Evolutionary conservation across 2,797 vertebrate species (phyloP), one percentile per base, ranked within the genome.

Genomic region (Acipenser ruthenus): DNA sequence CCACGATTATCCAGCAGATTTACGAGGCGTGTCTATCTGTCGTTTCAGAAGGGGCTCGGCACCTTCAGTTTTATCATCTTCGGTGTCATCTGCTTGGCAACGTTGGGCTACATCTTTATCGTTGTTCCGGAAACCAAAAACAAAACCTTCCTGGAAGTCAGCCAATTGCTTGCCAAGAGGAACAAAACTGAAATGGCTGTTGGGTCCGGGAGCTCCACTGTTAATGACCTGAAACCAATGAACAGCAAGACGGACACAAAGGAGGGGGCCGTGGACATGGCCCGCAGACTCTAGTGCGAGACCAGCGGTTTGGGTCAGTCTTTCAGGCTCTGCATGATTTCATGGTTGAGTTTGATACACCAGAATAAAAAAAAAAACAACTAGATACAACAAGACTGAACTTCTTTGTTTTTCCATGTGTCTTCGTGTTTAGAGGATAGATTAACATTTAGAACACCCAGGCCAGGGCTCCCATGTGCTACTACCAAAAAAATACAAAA

Each of bases 101-200:
- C 92, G 0, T 64, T 93, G 49, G 1, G 92, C 69, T 99, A 95
- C 82, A 86, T 90, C 79, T 94, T 86, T 84, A 1, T 94, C 7
- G 15, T 95, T 8, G 81, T 98, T 65, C 95, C 95, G 0, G 96
- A 99, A 77, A 99, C 96, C 6, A 97, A 99, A 82, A 88, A 78
- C 65, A 94, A 91, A 80, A 95, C 94, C 0, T 96, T 98, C 75
- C 75, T 96, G 72, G 95, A 97, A 79, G 90, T 95, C 81, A 92
- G 91, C 75, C 89, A 81, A 77, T 88, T 93, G 76, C 95, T 98
- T 62, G 84, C 90, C 64, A 88, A 87, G 79, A 94, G 81, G 80
- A 99, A 99, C 78, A 91, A 90, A 74, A 84, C 87, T 37, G 86
- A 90, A 69, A 69, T 91, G 68, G 73, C 81, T 49, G 71, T 80